Evolutionary conservation across 2,888 invertebrate genomes (phyloP).

Genomic region (Nomada flava): DNA sequence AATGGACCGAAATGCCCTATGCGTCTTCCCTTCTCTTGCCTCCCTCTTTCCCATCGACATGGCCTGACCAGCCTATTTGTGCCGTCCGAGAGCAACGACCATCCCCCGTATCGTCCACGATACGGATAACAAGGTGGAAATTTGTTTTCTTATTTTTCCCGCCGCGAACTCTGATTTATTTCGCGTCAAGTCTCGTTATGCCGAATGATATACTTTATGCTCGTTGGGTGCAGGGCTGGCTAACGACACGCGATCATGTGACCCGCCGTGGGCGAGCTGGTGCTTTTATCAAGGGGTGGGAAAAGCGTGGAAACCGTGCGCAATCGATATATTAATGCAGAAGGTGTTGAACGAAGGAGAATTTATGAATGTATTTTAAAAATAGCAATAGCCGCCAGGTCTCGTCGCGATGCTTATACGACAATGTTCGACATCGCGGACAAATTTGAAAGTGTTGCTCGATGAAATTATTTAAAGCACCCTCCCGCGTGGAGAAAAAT

Average conservation of each 20-base stretch:
- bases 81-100: background rate
- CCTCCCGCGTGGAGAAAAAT: background rate
- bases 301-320: too few relatives aligned
- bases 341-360: too few relatives aligned
- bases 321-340: too few relatives aligned
- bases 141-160: conserved; percentile 66
- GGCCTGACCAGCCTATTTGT: conserved; percentile 19
- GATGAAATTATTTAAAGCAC: too few relatives aligned
- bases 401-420: too few relatives aligned
- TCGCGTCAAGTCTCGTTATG: conserved; percentile 7
- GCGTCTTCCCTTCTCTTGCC: conserved; percentile 53
- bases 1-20: conserved; percentile 61
- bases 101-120: conserved; percentile 1
- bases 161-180: conserved; percentile 62
- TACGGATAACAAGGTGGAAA: conserved; percentile 62
- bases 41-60: conserved; percentile 27
- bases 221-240: conserved; percentile 21
- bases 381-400: too few relatives aligned
- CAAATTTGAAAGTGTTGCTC: too few relatives aligned
- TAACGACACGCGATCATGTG: too few relatives aligned
- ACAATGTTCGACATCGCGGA: too few relatives aligned
- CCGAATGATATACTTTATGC: conserved; percentile 18
- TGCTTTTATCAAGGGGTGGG: too few relatives aligned
- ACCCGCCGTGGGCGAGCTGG: too few relatives aligned
- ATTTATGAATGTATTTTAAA: too few relatives aligned